These are phyloP conservation scores for Zelleria hepariella DNA, from an alignment of 2,888 invertebrate genomes.

Conservation along the genomic window DNA sequence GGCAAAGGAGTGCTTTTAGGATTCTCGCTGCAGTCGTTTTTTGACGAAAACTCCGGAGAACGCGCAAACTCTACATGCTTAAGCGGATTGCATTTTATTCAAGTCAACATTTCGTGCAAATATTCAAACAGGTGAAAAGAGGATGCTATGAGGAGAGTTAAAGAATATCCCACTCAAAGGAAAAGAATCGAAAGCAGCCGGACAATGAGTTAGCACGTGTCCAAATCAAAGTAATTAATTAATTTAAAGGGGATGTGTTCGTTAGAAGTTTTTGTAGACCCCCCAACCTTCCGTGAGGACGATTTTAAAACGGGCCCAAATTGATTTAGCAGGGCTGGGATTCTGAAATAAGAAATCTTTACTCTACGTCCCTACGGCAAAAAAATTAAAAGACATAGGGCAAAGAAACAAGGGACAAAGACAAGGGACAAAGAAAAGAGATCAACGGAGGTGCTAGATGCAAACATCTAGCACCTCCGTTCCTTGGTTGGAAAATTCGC, in stretches of 20 bases:
- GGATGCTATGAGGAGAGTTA: neutral
- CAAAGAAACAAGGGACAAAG: too few species aligned
- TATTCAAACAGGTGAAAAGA: neutral
- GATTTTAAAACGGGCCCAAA: conserved; percentile 29
- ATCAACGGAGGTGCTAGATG: too few species aligned
- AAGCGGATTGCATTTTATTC: neutral
- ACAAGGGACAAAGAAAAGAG: too few species aligned
- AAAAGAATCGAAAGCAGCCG: conserved; percentile 4
- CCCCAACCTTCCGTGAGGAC: conserved; percentile 16
- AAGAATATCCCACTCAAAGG: neutral
- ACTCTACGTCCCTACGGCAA: neutral
- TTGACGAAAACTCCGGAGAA: neutral
- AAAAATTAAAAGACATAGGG: too few species aligned
- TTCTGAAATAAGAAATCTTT: neutral
- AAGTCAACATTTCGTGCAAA: neutral
- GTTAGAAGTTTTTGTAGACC: conserved; percentile 59
- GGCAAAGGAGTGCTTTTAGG: neutral
- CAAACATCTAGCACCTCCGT: too few species aligned
- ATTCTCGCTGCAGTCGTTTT: neutral
- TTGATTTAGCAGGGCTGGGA: conserved; percentile 41
- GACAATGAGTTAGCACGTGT: conserved; percentile 36
- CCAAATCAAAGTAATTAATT: conserved; percentile 49
- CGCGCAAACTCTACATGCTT: neutral
- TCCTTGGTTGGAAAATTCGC: too few species aligned
- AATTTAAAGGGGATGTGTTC: conserved; percentile 61